phyloP scores from a whole-genome alignment of 2,888 invertebrate species.

The Polydesmus complanatus region DNA sequence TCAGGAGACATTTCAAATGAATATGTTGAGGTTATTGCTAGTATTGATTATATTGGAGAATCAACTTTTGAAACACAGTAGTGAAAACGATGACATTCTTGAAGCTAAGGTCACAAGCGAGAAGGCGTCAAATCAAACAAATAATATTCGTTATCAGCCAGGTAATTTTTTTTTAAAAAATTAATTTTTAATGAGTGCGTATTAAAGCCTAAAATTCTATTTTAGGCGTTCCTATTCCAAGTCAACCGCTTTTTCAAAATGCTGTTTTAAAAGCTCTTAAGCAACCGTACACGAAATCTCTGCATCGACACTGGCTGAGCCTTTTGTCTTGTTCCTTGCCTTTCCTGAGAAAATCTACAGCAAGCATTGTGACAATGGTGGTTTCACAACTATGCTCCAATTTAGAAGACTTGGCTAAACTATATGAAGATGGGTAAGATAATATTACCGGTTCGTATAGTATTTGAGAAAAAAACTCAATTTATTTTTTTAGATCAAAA shows the following conservation, averaged over 20 bases:
- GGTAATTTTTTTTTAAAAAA: slow-evolving; percentile 3
- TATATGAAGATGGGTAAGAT: slow-evolving; percentile 21
- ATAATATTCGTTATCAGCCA: slow-evolving; percentile 14
- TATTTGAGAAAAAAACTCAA: slow-evolving; percentile 5
- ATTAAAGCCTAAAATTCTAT: neutral
- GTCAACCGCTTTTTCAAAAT: slow-evolving; percentile 69
- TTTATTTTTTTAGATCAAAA: slow-evolving; percentile 1
- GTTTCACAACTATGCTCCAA: slow-evolving; percentile 66
- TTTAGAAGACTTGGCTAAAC: slow-evolving; percentile 47
- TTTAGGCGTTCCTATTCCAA: slow-evolving; percentile 48
- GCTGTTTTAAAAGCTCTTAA: slow-evolving; percentile 63
- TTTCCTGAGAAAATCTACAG: slow-evolving; percentile 59
- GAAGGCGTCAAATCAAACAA: slow-evolving; percentile 9
- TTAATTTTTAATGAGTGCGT: neutral
- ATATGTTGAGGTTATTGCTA: slow-evolving; percentile 42
- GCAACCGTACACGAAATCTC: slow-evolving; percentile 49
- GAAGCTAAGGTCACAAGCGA: slow-evolving; percentile 2
- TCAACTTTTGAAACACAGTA: slow-evolving; percentile 45
- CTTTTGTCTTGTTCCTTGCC: slow-evolving; percentile 65
- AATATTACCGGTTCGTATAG: neutral
- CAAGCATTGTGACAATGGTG: slow-evolving; percentile 59
- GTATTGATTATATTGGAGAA: slow-evolving; percentile 61
- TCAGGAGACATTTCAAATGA: slow-evolving; percentile 52
- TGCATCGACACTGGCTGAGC: slow-evolving; percentile 71
- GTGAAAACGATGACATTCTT: slow-evolving; percentile 30